A percentile compares a stretch with the other conserved stretches of the same genome.
These are phyloP conservation scores for Eucidaris tribuloides DNA, from an alignment of 35 echinoderm and acorn worm genomes.

Conservation along the genomic window DNA sequence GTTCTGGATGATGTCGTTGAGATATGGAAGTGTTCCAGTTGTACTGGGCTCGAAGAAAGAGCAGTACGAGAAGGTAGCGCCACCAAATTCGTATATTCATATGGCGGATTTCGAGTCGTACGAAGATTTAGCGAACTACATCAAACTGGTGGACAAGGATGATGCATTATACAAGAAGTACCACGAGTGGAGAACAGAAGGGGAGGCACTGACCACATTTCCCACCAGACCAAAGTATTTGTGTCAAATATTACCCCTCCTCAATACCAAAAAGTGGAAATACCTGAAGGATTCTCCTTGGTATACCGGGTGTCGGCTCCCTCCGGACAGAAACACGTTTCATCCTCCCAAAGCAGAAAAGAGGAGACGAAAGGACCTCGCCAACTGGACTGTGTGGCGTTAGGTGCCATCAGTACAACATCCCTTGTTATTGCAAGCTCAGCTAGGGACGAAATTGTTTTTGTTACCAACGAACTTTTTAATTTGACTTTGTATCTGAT, in stretches of 20 bases:
- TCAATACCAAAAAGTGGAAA: neutral
- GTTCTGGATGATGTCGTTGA: constrained; percentile 28
- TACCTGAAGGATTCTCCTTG: neutral
- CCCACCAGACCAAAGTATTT: constrained; percentile 8
- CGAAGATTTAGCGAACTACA: neutral
- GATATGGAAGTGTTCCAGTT: constrained; percentile 15
- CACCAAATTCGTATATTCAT: constrained; percentile 49
- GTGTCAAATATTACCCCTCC: constrained; percentile 24
- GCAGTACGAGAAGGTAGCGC: constrained; percentile 41
- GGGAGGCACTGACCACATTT: neutral
- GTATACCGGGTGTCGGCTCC: neutral
- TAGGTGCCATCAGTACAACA: too few species aligned
- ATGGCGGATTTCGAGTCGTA: constrained; percentile 19
- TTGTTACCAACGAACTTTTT: too few species aligned
- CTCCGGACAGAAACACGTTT: neutral
- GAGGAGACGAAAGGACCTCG: neutral
- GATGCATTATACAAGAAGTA: constrained; percentile 23
- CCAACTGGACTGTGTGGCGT: constrained; percentile 4
- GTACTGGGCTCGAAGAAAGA: constrained; percentile 39
- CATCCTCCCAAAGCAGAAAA: too few species aligned
- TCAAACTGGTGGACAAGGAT: constrained; percentile 4
- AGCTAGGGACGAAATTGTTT: too few species aligned
- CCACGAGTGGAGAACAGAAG: constrained; percentile 29
- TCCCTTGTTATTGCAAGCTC: too few species aligned
- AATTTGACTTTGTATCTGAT: too few species aligned